Base-by-base conservation (phyloP, 2,888 invertebrate species). In the Orchesellides sinensis region DNA sequence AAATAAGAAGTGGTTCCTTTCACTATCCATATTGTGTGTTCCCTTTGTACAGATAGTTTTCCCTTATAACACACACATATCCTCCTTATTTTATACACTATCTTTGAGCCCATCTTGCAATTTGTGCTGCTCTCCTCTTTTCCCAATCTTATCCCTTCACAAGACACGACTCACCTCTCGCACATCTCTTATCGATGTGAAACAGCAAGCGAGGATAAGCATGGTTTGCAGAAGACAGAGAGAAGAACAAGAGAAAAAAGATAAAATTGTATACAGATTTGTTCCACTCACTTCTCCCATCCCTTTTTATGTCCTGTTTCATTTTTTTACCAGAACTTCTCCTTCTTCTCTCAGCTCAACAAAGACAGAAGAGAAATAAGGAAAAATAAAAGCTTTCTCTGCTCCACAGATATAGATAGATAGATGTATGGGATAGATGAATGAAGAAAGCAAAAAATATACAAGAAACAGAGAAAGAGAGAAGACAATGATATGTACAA, bases 51-150 rank as follows among this genome's bases (percentile, higher is more conserved):
- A n/a, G n/a, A n/a, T n/a, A n/a, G n/a, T n/a, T n/a, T n/a, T n/a
- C n/a, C n/a, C n/a, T n/a, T n/a, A n/a, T n/a, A n/a, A n/a, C n/a
- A n/a, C n/a, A n/a, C n/a, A n/a, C n/a, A n/a, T n/a, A 5, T 35
- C 35, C 35, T 35, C 12, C 12, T 35, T 29, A 21, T 23, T 66
- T 75, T 66, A 75, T 56, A 49, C 66, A 49, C 52, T 17, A 69
- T 77, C 69, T 40, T 52, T 61, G 66, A 61, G n/a, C 72, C 45
- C 49, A 72, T 82, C 83, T 66, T 59, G 52, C 77, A 75, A 70
- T 75, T 79, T 83, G 72, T 74, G 54, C 74, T 65, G 47, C 83
- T 86, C 83, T 79, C 83, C 56, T 56, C 21, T 75, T 56, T 84
- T 73, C 66, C 73, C 82, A 77, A 73, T 82, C 82, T 85, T 83